Percentiles rank a stretch among this genome's conserved stretches.
Conservation (phyloP, 2,797 vertebrate genomes). For the Phrynocephalus vlangalii region DNA sequence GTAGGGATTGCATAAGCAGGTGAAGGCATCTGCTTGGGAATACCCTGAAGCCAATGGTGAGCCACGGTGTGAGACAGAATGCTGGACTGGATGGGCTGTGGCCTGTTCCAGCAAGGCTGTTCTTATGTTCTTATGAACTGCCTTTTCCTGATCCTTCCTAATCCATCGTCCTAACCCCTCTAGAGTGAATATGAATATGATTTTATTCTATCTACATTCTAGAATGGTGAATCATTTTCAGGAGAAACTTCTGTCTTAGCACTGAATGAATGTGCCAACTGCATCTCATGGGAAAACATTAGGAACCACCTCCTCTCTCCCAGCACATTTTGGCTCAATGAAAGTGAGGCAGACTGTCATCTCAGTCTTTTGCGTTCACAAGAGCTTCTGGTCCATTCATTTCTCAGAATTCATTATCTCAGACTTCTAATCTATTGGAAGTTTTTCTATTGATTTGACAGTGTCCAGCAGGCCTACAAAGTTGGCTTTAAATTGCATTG, state of each 20-base stretch:
- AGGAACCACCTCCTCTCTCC: background rate
- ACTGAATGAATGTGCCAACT: background rate
- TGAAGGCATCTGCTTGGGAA: too few species aligned
- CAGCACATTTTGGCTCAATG: background rate
- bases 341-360: background rate
- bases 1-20: too few species aligned
- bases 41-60: too few species aligned
- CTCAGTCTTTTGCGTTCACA: background rate
- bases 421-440: too few species aligned
- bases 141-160: background rate
- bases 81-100: too few species aligned
- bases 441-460: background rate
- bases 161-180: background rate
- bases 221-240: too few species aligned
- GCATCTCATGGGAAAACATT: background rate
- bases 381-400: background rate
- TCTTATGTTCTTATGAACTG: too few species aligned
- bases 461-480: background rate
- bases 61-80: too few species aligned
- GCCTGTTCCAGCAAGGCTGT: too few species aligned
- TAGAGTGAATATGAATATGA: too few species aligned
- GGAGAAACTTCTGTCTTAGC: background rate
- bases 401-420: background rate
- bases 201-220: too few species aligned
- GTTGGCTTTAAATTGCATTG: background rate